phyloP scores from a whole-genome alignment of 92 coral and sea anemone genomes.

The Zoanthus sociatus region DNA sequence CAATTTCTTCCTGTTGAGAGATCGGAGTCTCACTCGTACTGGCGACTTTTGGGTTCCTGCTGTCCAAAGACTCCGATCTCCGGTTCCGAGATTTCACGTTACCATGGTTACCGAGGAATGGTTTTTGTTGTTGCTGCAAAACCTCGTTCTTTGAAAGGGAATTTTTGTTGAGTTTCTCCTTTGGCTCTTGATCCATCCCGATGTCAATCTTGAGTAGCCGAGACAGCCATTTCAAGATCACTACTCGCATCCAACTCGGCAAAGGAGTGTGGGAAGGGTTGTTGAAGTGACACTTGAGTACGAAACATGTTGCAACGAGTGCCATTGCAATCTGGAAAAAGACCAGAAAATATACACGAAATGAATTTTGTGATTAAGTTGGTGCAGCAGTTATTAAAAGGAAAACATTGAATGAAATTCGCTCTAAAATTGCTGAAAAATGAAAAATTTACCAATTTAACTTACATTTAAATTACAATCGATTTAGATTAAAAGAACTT shows the following conservation, averaged over 20 bases:
- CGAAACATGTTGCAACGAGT: conserved; percentile 86
- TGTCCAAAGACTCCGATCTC: conserved; percentile 4
- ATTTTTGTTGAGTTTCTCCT: neutral
- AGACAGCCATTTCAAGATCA: conserved; percentile 84
- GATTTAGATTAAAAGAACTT: too few relatives aligned
- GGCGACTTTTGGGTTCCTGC: conserved; percentile 1
- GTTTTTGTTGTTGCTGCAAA: conserved; percentile 5
- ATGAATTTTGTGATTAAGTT: too few relatives aligned
- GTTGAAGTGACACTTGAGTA: conserved; percentile 81
- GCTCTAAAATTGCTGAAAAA: too few relatives aligned
- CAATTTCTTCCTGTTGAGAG: conserved; percentile 9
- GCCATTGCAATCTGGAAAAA: conserved; percentile 81
- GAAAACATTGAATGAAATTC: too few relatives aligned
- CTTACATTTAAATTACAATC: too few relatives aligned
- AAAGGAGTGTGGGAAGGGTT: conserved; percentile 87
- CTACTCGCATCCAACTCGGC: conserved; percentile 82
- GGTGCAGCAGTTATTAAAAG: too few relatives aligned
- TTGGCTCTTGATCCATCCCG: neutral
- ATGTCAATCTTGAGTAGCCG: conserved; percentile 61
- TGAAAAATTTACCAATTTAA: too few relatives aligned
- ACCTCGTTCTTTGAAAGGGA: conserved; percentile 33
- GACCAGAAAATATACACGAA: neutral
- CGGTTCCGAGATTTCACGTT: conserved; percentile 15
- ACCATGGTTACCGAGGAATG: neutral
- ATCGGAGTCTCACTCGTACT: conserved; percentile 8